phyloP scores from a whole-genome alignment of 92 coral and sea anemone species.

The Epizoanthus scotinus region DNA sequence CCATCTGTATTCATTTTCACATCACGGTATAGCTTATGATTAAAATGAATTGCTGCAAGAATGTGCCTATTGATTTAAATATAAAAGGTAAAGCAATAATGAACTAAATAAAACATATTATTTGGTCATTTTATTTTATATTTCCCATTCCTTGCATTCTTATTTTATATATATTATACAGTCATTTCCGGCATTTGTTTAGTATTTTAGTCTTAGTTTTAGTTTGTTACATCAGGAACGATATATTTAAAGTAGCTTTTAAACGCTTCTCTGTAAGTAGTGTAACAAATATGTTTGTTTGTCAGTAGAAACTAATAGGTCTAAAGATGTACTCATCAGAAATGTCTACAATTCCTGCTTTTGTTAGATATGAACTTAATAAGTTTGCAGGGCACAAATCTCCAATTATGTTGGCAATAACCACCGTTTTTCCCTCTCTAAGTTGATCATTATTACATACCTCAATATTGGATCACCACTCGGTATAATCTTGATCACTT shows the following conservation, averaged over 20 bases:
- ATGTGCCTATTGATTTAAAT: too few species aligned
- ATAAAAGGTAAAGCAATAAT: too few species aligned
- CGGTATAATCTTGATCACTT: constrained; percentile 25
- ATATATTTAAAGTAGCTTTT: constrained; percentile 44
- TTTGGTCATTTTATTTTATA: too few species aligned
- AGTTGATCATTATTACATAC: constrained; percentile 32
- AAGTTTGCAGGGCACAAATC: constrained; percentile 37
- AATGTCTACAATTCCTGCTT: constrained; percentile 26
- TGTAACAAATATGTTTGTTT: constrained; percentile 24
- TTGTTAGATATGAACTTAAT: constrained; percentile 29
- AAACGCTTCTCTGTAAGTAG: constrained; percentile 53
- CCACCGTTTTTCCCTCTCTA: constrained; percentile 49
- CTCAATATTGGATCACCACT: constrained; percentile 24
- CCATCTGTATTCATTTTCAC: too few species aligned
- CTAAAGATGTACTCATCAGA: constrained; percentile 43
- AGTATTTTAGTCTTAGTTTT: too few species aligned
- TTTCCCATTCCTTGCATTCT: too few species aligned
- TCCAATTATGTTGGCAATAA: constrained; percentile 36
- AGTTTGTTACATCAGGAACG: constrained; percentile 49
- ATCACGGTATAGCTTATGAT: too few species aligned
- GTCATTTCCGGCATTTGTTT: too few species aligned
- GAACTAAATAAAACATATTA: too few species aligned
- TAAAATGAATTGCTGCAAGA: too few species aligned
- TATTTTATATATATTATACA: too few species aligned
- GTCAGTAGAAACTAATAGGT: constrained; percentile 34